Base-by-base conservation (phyloP, 2,888 invertebrate species). In the Acholoe squamosa region DNA sequence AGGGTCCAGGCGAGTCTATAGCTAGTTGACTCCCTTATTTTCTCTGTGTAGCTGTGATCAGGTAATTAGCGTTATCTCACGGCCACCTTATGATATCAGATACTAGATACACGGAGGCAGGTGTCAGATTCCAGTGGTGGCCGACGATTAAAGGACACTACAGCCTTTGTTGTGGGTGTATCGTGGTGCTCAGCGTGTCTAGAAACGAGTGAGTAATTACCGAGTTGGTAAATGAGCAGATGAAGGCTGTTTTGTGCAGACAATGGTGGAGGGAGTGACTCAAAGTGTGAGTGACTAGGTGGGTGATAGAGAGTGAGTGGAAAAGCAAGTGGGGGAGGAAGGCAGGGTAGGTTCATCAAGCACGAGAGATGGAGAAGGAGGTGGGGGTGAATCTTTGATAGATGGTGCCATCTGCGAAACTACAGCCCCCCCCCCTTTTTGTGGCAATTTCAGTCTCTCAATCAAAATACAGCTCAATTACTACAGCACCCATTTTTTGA, bases 211-310 rank as follows among this genome's bases (percentile, higher is more conserved):
- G 22, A 19, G 61, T 61, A 61, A 61, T 61, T 61, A 61, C 22
- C 19, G 61, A 61, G 19, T 61, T 61, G 61, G 61, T 61, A n/a
- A 19, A n/a, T 61, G 61, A 61, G n/a, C n/a, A n/a, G 61, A n/a
- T n/a, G 61, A 61, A n/a, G 3, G 61, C 61, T 3, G n/a, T 19
- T 19, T 61, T 19, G 12, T 3, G n/a, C 7, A 61, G n/a, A n/a
- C 22, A 61, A 19, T 61, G 14, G 61, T 19, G 1, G 61, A 61
- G n/a, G 19, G 61, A 61, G 61, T 61, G 22, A 61, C 61, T 61
- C 61, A 61, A n/a, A n/a, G 61, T n/a, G 61, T 61, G 61, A 61
- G n/a, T 61, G 61, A 61, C 22, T 61, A n/a, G 61, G n/a, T 61
- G n/a, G 61, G 3, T 12, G 61, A 12, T 7, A 61, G 61, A 12